Percentiles rank a stretch among this genome's conserved stretches.
These are phyloP conservation scores for Pygmarrhopalites habei DNA, from an alignment of 1,140 invertebrate species.

Conservation along the genomic window DNA sequence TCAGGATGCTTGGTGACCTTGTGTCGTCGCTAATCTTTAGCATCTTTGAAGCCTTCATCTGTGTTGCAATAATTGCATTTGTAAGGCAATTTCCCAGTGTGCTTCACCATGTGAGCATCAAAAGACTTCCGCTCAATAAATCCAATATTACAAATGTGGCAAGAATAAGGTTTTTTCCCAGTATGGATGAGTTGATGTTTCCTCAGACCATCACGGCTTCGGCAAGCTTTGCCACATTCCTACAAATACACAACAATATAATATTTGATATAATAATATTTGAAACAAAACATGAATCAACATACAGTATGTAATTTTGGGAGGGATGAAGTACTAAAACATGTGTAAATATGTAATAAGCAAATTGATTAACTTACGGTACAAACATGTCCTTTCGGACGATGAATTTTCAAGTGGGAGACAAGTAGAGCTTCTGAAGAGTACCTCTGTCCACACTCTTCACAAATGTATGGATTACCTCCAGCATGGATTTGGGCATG, in stretches of 20 bases:
- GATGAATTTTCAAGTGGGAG: conserved; percentile 27
- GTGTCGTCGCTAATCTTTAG: conserved; percentile 24
- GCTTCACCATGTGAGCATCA: conserved; percentile 32
- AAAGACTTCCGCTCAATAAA: conserved; percentile 44
- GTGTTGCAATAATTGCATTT: conserved; percentile 25
- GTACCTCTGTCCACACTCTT: conserved; percentile 17
- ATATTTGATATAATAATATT: too few species aligned
- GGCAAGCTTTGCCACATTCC: conserved; percentile 27
- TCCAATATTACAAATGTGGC: conserved; percentile 56
- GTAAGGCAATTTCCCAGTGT: conserved; percentile 26
- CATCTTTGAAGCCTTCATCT: conserved; percentile 30
- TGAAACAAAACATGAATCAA: too few species aligned
- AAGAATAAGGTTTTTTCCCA: conserved; percentile 56
- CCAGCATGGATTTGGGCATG: conserved; percentile 18
- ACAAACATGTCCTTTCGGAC: conserved; percentile 21
- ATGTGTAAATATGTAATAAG: too few species aligned
- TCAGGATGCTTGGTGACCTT: conserved; percentile 21
- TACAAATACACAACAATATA: background rate
- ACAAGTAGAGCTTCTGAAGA: conserved; percentile 11
- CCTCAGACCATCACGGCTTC: conserved; percentile 39
- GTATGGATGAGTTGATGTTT: conserved; percentile 50
- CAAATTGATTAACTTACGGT: conserved; percentile 3
- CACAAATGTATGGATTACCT: conserved; percentile 27
- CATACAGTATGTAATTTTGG: background rate
- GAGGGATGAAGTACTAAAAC: too few species aligned